A percentile compares a stretch with the other conserved stretches of the same genome.
Conservation (phyloP, 1,140 invertebrate species). For the Oryzaephilus surinamensis region DNA sequence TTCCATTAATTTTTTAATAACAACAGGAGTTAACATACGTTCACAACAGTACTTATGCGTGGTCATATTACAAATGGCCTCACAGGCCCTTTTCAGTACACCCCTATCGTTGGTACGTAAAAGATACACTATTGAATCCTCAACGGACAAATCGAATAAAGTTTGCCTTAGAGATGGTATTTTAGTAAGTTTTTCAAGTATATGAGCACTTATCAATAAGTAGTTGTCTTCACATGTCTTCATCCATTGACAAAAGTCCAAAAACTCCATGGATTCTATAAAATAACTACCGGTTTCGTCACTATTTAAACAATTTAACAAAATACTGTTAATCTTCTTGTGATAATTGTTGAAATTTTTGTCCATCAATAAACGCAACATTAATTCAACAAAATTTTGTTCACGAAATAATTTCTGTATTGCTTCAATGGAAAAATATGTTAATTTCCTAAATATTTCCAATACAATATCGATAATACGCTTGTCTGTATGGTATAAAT, state of each 20-base stretch:
- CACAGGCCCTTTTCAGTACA: constrained; percentile 21
- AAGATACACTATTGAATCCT: constrained; percentile 23
- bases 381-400: constrained; percentile 17
- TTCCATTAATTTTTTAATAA: constrained; percentile 17
- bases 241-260: constrained; percentile 25
- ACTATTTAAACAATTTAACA: constrained; percentile 19
- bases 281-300: constrained; percentile 20
- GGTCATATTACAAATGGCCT: constrained; percentile 19
- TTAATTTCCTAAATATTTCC: constrained; percentile 16
- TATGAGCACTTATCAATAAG: constrained; percentile 9
- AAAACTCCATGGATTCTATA: constrained; percentile 22
- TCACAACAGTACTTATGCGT: constrained; percentile 25
- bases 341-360: constrained; percentile 9
- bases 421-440: constrained; percentile 14
- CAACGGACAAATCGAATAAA: constrained; percentile 25
- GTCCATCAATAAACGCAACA: constrained; percentile 20
- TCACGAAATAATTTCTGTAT: constrained; percentile 14
- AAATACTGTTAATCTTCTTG: constrained; percentile 13
- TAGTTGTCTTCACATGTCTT: constrained; percentile 19
- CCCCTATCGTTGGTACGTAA: constrained; percentile 18
- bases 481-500: no score
- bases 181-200: constrained; percentile 19
- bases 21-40: constrained; percentile 21
- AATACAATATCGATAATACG: no score
- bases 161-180: constrained; percentile 21